Percentiles rank a stretch among this genome's conserved stretches.
phyloP scores from a whole-genome alignment of 2,888 invertebrate genomes.

The Nymphalis c-album region DNA sequence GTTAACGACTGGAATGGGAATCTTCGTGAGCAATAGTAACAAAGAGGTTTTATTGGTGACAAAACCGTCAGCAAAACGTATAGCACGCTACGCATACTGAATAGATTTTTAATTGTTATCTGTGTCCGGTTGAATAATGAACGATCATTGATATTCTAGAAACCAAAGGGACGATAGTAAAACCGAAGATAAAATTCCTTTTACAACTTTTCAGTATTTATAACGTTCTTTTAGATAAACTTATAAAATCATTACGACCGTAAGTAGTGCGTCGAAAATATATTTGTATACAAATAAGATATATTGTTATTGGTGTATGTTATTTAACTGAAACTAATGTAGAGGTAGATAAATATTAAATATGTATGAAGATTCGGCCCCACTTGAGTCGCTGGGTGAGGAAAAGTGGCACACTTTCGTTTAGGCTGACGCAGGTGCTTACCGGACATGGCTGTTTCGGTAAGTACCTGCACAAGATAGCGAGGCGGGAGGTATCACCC shows the following conservation, averaged over 20 bases:
- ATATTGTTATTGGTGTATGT: too few relatives aligned
- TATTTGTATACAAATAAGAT: not conserved
- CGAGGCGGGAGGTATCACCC: too few relatives aligned
- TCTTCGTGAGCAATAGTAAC: conserved; percentile 54
- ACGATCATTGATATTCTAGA: conserved; percentile 63
- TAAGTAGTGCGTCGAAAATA: not conserved
- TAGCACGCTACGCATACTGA: conserved; percentile 60
- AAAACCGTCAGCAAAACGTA: conserved; percentile 62
- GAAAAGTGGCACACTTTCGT: too few relatives aligned
- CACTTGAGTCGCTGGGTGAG: too few relatives aligned
- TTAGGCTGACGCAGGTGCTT: too few relatives aligned
- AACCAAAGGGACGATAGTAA: conserved; percentile 49
- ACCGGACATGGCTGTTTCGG: too few relatives aligned
- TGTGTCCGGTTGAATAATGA: conserved; percentile 59
- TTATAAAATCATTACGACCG: conserved; percentile 7
- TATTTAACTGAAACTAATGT: too few relatives aligned
- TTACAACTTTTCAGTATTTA: conserved; percentile 29
- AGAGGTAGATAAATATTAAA: too few relatives aligned
- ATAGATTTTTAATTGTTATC: conserved; percentile 72
- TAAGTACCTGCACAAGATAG: too few relatives aligned
- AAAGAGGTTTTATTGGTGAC: conserved; percentile 71
- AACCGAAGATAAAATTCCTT: conserved; percentile 31
- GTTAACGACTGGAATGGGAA: conserved; percentile 61
- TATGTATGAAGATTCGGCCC: too few relatives aligned
- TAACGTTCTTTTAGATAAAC: conserved; percentile 10